These are phyloP conservation scores for Esperia sulphurella DNA, from an alignment of 2,888 invertebrate genomes.

Conservation along the genomic window DNA sequence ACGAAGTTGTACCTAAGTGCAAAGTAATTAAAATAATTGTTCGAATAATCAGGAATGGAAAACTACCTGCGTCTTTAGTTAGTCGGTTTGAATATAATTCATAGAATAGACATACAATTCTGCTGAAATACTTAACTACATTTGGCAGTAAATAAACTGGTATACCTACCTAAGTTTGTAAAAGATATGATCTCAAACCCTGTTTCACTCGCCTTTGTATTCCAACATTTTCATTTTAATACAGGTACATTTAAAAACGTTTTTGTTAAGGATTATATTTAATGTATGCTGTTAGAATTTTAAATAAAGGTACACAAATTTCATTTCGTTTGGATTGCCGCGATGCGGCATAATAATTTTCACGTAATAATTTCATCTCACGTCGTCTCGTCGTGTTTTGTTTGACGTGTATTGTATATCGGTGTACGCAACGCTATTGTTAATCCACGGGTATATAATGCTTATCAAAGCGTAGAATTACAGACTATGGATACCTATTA, in stretches of 20 bases:
- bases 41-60: no score
- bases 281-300: constrained; percentile 6
- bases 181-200: no score
- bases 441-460: neutral
- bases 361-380: constrained; percentile 29
- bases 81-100: no score
- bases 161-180: no score
- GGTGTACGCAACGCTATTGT: neutral
- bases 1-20: no score
- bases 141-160: no score
- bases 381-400: constrained; percentile 20
- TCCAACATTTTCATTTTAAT: neutral
- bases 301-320: constrained; percentile 11
- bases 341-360: constrained; percentile 4
- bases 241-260: neutral
- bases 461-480: neutral
- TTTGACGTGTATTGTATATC: constrained; percentile 21
- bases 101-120: no score
- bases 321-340: constrained; percentile 2
- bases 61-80: no score
- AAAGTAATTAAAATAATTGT: no score
- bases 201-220: neutral
- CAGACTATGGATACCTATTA: neutral
- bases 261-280: constrained; percentile 5
- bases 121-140: no score